Evolutionary conservation across 1,140 invertebrate species (phyloP).

Genomic region (Ceratina australensis): DNA sequence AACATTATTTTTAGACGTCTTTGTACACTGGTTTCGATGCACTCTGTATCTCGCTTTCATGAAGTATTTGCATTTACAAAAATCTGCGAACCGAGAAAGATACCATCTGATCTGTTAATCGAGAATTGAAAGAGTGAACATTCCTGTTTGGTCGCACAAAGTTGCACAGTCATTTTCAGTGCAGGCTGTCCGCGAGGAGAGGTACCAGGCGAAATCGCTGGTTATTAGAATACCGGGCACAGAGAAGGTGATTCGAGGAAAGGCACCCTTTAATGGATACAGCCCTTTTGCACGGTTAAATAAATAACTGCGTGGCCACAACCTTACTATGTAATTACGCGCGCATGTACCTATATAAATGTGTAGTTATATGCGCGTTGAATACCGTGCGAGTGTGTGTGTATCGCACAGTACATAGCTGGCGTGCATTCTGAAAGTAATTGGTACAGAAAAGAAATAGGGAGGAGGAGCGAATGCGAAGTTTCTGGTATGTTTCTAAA

Average conservation of each 20-base stretch:
- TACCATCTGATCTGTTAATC: no score
- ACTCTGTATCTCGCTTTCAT: no score
- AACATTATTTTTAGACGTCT: neutral
- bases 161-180: neutral
- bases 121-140: constrained; percentile 1
- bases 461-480: constrained; percentile 32
- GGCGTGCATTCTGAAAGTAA: constrained; percentile 48
- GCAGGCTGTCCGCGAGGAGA: no score
- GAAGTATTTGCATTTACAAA: no score
- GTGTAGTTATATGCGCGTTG: neutral
- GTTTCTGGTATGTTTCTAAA: constrained; percentile 56
- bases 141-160: neutral
- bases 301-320: constrained; percentile 59
- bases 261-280: constrained; percentile 56
- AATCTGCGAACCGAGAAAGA: no score
- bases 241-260: constrained; percentile 51
- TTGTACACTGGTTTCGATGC: no score
- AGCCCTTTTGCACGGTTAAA: constrained; percentile 63
- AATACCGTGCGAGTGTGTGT: constrained; percentile 2
- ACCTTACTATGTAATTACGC: constrained; percentile 50
- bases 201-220: constrained; percentile 18
- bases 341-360: neutral
- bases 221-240: constrained; percentile 51
- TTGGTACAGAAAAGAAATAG: constrained; percentile 28
- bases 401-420: constrained; percentile 12